Evolutionary conservation across 2,113 vertebrate genomes (phyloP).

Genomic region (Leucopsar rothschildi): DNA sequence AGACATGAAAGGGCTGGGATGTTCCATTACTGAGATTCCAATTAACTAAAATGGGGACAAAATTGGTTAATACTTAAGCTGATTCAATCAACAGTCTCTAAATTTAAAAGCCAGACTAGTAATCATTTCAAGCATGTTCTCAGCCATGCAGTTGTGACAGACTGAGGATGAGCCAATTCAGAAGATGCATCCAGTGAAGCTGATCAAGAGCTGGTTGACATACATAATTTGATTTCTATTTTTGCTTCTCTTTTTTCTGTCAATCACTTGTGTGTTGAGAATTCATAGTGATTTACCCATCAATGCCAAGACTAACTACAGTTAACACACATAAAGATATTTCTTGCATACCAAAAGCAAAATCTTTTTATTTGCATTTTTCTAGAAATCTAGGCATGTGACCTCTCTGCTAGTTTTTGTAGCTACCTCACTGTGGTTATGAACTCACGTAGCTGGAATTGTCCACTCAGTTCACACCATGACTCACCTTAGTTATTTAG

Average conservation of each 20-base stretch:
- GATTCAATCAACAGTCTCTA: constrained; percentile 10
- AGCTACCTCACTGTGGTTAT: neutral
- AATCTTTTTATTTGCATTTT: neutral
- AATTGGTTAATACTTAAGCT: constrained; percentile 34
- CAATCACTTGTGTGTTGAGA: neutral
- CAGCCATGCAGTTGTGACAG: neutral
- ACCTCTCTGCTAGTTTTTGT: neutral
- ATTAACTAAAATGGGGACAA: constrained; percentile 31
- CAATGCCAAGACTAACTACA: neutral
- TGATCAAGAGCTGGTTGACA: neutral
- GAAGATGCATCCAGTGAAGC: neutral
- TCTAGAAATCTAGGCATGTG: neutral
- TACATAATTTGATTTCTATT: neutral
- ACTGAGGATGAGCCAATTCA: neutral
- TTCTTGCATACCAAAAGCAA: neutral
- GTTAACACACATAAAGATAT: neutral
- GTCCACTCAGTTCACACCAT: neutral
- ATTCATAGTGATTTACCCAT: neutral
- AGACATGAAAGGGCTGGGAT: constrained; percentile 21
- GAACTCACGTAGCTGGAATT: neutral
- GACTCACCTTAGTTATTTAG: neutral
- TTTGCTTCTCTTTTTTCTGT: neutral
- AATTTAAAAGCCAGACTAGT: neutral
- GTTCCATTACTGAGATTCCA: constrained; percentile 24
- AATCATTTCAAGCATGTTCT: constrained; percentile 24